Evolutionary conservation across 2,888 invertebrate genomes (phyloP), one percentile per base, ranked within the genome.

Genomic region (Eudasyphora cyanicolor): DNA sequence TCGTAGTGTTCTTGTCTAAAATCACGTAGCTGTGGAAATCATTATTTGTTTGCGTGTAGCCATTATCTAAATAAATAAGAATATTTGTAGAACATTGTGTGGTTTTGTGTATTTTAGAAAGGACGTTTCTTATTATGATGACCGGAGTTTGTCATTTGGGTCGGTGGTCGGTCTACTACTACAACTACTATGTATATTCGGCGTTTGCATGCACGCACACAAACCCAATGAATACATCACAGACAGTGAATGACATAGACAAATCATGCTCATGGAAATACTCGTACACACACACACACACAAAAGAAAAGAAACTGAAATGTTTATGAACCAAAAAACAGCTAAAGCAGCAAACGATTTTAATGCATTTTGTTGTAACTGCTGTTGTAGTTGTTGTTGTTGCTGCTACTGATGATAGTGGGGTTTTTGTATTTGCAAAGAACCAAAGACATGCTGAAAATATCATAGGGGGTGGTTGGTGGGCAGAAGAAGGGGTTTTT

Each of bases 151-250:
- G 78, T 67, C 76, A 84, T 84, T 75, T 84, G 78, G 84, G 84
- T 84, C 81, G 84, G 64, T 60, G 77, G 80, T 71, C 77, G 70
- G 10, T 38, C 67, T 38, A 71, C 45, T n/a, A n/a, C 67, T 60
- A 51, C 82, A 80, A 62, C 69, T 76, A 79, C n/a, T n/a, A n/a
- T n/a, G n/a, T n/a, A n/a, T n/a, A n/a, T n/a, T n/a, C n/a, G n/a
- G n/a, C n/a, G n/a, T n/a, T n/a, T n/a, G n/a, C n/a, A n/a, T n/a
- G n/a, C n/a, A n/a, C n/a, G n/a, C 64, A 87, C 88, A 89, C 87
- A 89, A 89, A 89, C 88, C 87, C 86, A 86, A 10, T 8, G 14
- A 67, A 67, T 67, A 24, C 42, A 67, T 67, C 67, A 69, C 78
- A 81, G 81, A 79, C 84, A 81, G 76, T 84, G n/a, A n/a, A n/a